Evolutionary conservation across 1,140 invertebrate species (phyloP), one percentile per base, ranked within the genome.

Genomic region (Gonatopus flavifemur): DNA sequence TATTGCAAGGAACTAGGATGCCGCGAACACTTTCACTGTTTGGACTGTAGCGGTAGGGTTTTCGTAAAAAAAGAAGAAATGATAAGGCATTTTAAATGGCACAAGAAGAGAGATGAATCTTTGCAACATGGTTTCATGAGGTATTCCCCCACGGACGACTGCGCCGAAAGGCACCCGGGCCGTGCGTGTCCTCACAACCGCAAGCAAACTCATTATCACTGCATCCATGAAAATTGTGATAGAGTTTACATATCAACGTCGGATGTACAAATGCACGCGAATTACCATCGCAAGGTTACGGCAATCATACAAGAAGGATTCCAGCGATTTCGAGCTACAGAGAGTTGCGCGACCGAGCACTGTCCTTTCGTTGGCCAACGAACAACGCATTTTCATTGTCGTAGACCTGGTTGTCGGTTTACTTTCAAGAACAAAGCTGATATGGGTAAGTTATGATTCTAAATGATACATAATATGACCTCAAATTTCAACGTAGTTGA

Each of bases 381-480:
- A 52, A 98, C 94, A 16, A 98, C 96, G 6, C 96, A 98, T 74
- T 98, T 98, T 78, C 96, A 98, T 72, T 98, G 96, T 74, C 82
- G 93, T 48, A 81, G 96, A 63, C 78, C 87, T 32, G 88, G 87
- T 3, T 98, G 96, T 79, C 88, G 89, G 52, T 96, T 91, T 72
- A 98, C 95, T 0, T 98, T 98, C 76, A 98, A 98, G 75, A 98
- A 98, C 76, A 98, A 98, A 79, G 94, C 94, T 62, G 96, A 98
- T 79, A 98, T 98, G 94, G 96, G 94, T 97, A 83, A 85, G 87
- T 48, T 55, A 20, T 32, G 9, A n/a, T 18, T 8, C 7, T 15
- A 36, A 18, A 36, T 12, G 9, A 40, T 25, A 13, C 16, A 15
- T 40, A 24, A 40, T 24, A 24, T n/a, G n/a, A n/a, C n/a, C n/a